Percentiles rank a stretch among this genome's conserved stretches.
Conservation (phyloP, 2,797 vertebrate genomes). For the Garrulus glandarius region DNA sequence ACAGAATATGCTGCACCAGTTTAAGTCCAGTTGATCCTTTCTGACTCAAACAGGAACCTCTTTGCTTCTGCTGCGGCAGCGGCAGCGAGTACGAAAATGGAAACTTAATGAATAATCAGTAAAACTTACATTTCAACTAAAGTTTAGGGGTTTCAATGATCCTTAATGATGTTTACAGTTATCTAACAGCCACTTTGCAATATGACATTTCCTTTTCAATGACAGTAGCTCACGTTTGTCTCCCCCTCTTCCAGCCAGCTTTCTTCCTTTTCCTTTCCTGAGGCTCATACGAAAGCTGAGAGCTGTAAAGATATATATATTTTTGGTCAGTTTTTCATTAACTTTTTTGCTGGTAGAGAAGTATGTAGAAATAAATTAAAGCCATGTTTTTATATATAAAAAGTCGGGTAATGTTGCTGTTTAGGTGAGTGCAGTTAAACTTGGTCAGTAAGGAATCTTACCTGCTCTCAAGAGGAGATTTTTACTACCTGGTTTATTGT, state of each 20-base stretch:
- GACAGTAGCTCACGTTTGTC: slow-evolving; percentile 24
- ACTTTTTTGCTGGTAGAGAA: slow-evolving; percentile 77
- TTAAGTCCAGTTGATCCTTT: neutral
- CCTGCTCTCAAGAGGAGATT: slow-evolving; percentile 70
- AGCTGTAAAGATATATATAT: slow-evolving; percentile 80
- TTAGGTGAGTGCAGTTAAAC: slow-evolving; percentile 75
- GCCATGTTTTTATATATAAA: slow-evolving; percentile 81
- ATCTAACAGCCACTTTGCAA: slow-evolving; percentile 76
- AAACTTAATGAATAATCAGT: slow-evolving; percentile 43
- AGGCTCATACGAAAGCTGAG: slow-evolving; percentile 66
- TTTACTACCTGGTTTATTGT: slow-evolving; percentile 79
- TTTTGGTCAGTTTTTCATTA: slow-evolving; percentile 79
- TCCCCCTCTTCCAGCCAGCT: slow-evolving; percentile 42
- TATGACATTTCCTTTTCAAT: slow-evolving; percentile 66
- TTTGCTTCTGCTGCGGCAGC: neutral
- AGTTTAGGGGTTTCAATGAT: slow-evolving; percentile 59
- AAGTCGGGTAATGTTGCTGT: slow-evolving; percentile 78
- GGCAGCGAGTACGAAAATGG: neutral
- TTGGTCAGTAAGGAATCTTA: slow-evolving; percentile 68
- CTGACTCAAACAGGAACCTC: neutral
- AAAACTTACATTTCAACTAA: slow-evolving; percentile 48
- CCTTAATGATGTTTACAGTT: slow-evolving; percentile 79
- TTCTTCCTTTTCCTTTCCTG: slow-evolving; percentile 58
- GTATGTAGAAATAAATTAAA: slow-evolving; percentile 81
- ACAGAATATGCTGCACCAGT: slow-evolving; percentile 5